Base-by-base conservation (phyloP, 2,113 vertebrate genomes). In the Zeus faber region DNA sequence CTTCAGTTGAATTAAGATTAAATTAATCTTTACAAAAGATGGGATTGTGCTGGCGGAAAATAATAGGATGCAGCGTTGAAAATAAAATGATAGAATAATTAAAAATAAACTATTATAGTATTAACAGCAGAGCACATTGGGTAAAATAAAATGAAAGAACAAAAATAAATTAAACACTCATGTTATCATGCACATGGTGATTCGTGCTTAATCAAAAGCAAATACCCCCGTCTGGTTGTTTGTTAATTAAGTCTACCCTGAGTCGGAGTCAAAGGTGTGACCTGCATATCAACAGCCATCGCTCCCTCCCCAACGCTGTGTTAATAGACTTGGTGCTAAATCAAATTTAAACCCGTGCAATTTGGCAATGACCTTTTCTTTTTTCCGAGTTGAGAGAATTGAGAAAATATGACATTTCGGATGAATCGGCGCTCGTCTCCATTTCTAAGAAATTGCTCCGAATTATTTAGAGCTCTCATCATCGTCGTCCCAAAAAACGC, bases 381-480 rank as follows among this genome's bases (percentile, higher is more conserved):
- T 65, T 56, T 50, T 52, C 50, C 63, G 54, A 49, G 46, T n/a
- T 64, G 21, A 8, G 46, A 39, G 51, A 46, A 54, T 39, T 11
- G 3, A 17, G 11, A 26, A 25, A 25, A 48, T 22, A 48, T 16
- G 23, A 26, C 17, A 58, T 46, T 53, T 55, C 33, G 27, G 57
- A 48, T 26, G 10, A 72, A 63, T 24, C 48, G 37, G 33, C 21
- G 14, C 26, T 49, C 31, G 43, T 50, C 54, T 56, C 57, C n/a
- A n/a, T n/a, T 62, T 74, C 54, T 44, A 20, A 37, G 14, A 63
- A 67, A 58, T 37, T 50, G 31, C 20, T 8, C 24, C 9, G 68
- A 74, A 65, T 63, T 62, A 77, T 69, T 51, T 57, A 57, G 44
- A 22, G 26, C 50, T 31, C 44, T 63, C 68, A 61, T 54, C 45